phyloP scores from a whole-genome alignment of 2,888 invertebrate species.

The Orthonychiurus folsomi region DNA sequence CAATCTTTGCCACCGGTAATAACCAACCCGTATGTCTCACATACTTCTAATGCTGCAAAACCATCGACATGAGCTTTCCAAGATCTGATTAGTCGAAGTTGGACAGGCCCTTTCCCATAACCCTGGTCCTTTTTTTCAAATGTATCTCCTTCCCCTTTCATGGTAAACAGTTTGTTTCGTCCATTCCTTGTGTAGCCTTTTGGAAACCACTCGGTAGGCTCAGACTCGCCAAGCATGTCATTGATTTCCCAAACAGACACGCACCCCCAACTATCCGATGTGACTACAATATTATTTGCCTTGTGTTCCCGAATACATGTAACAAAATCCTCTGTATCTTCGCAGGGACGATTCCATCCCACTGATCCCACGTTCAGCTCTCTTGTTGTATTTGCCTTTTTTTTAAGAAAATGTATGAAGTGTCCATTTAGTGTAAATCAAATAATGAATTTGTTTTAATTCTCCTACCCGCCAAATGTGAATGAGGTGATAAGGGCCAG shows the following conservation, averaged over 20 bases:
- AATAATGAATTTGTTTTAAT: no score
- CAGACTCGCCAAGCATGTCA: constrained; percentile 15
- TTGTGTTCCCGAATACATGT: constrained; percentile 18
- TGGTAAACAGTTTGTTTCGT: constrained; percentile 6
- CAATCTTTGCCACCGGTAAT: constrained; percentile 22
- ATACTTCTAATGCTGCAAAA: constrained; percentile 19
- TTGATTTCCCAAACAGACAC: constrained; percentile 22
- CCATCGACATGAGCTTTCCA: constrained; percentile 26
- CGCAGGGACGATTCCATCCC: constrained; percentile 24
- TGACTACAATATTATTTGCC: constrained; percentile 18
- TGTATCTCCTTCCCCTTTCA: no score
- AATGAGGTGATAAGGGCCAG: constrained; percentile 22
- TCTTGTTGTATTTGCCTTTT: constrained; percentile 24
- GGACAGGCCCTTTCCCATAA: constrained; percentile 25
- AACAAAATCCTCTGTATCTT: constrained; percentile 17
- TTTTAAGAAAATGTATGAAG: no score
- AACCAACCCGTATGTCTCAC: constrained; percentile 23
- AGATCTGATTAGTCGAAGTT: constrained; percentile 17
- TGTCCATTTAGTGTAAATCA: no score
- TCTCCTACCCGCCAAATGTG: constrained; percentile 20
- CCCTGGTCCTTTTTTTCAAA: constrained; percentile 17
- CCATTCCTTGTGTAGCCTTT: neutral
- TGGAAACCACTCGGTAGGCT: constrained; percentile 21
- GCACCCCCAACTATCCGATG: constrained; percentile 21
- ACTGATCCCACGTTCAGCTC: constrained; percentile 24